Evolutionary conservation across 2,113 vertebrate species (phyloP).

Genomic region (Canis aureus): DNA sequence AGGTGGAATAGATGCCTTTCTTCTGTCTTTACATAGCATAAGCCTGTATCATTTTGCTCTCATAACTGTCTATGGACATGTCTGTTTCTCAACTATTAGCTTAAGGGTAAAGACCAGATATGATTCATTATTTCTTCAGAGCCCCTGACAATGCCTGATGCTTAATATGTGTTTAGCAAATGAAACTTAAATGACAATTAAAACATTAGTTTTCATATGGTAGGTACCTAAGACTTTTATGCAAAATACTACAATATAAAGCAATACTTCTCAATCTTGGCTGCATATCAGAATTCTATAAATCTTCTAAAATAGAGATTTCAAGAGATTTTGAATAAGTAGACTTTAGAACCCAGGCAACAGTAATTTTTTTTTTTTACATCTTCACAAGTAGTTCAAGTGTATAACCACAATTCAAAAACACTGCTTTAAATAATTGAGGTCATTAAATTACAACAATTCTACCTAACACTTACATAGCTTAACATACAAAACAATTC

Average conservation of each 20-base stretch:
- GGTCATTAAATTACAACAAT: slow-evolving; percentile 47
- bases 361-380: background rate
- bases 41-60: slow-evolving; percentile 31
- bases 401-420: slow-evolving; percentile 52
- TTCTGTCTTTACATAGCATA: background rate
- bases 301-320: slow-evolving; percentile 53
- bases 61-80: background rate
- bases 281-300: slow-evolving; percentile 37
- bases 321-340: background rate
- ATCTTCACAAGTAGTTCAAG: slow-evolving; percentile 55
- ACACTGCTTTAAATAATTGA: background rate
- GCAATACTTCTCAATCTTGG: background rate
- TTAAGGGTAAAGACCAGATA: background rate
- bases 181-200: slow-evolving; percentile 35
- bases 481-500: slow-evolving; percentile 15
- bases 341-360: background rate
- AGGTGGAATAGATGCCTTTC: slow-evolving; percentile 2
- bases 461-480: slow-evolving; percentile 27
- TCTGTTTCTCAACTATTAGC: slow-evolving; percentile 19
- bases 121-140: slow-evolving; percentile 32
- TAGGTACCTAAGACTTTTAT: background rate
- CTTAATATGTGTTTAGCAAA: slow-evolving; percentile 8
- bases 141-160: background rate
- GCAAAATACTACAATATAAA: slow-evolving; percentile 16
- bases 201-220: slow-evolving; percentile 54